phyloP scores from a whole-genome alignment of 2,888 invertebrate genomes.

The Quadroppia sp. region DNA sequence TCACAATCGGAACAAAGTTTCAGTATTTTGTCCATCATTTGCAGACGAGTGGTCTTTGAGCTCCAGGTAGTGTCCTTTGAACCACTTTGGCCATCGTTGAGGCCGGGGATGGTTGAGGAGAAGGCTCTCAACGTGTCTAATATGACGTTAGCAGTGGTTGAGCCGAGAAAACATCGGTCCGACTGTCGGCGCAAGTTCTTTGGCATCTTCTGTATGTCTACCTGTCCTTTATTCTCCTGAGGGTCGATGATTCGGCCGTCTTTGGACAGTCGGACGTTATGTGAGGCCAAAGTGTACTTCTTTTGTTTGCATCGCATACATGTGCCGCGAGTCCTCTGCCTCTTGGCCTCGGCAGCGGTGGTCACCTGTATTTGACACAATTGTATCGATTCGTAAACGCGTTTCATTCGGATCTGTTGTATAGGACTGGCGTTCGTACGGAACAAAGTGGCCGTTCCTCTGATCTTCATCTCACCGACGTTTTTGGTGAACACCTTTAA shows the following conservation, averaged over 20 bases:
- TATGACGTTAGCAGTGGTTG: conserved; percentile 34
- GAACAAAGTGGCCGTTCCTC: conserved; percentile 65
- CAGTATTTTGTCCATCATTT: conserved; percentile 53
- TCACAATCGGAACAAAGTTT: conserved; percentile 57
- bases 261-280: conserved; percentile 59
- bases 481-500: conserved; percentile 20
- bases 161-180: not conserved
- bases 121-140: conserved; percentile 34
- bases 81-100: not conserved
- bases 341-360: not conserved
- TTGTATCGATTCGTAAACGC: conserved; percentile 28
- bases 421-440: conserved; percentile 57
- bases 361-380: not conserved
- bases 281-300: conserved; percentile 55
- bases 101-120: not conserved
- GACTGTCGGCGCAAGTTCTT: conserved; percentile 49
- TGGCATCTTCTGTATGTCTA: conserved; percentile 12
- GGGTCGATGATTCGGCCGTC: conserved; percentile 57
- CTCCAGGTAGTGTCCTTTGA: not conserved
- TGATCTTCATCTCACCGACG: conserved; percentile 63
- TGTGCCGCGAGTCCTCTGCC: conserved; percentile 22
- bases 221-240: conserved; percentile 19
- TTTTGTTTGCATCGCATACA: conserved; percentile 42
- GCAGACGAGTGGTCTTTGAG: not conserved
- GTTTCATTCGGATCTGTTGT: conserved; percentile 33